Evolutionary conservation across 2,888 invertebrate species (phyloP).

Genomic region (Drosophila kambysellisi): DNA sequence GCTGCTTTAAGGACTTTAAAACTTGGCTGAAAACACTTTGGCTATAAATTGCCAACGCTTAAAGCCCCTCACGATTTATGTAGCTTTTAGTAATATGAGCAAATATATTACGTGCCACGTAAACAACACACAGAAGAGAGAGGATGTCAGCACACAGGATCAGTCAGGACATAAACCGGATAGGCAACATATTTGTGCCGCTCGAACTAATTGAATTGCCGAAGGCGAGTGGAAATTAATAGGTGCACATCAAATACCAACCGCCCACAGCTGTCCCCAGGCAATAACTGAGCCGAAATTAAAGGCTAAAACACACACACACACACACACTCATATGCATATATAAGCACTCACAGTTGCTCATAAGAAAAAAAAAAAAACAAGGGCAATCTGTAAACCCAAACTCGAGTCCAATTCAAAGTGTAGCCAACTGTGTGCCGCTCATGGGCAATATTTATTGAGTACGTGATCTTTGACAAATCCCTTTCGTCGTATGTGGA

Average conservation of each 20-base stretch:
- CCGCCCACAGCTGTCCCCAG: conserved; percentile 54
- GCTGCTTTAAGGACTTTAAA: conserved; percentile 55
- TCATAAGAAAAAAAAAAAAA: conserved; percentile 10
- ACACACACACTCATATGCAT: conserved; percentile 11
- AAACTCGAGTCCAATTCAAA: conserved; percentile 39
- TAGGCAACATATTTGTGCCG: conserved; percentile 24
- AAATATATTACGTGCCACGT: conserved; percentile 77
- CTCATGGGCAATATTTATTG: conserved; percentile 85
- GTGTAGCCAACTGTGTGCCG: conserved; percentile 71
- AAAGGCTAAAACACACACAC: conserved; percentile 38
- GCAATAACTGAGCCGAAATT: conserved; percentile 55
- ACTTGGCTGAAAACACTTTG: conserved; percentile 11
- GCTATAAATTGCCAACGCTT: conserved; percentile 50
- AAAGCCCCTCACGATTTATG: conserved; percentile 75
- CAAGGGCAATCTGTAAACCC: background rate
- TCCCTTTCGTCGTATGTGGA: conserved; percentile 83
- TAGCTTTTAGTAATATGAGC: conserved; percentile 78
- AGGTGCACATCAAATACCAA: conserved; percentile 68
- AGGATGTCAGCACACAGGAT: conserved; percentile 4
- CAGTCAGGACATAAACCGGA: conserved; percentile 19
- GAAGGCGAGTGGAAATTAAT: conserved; percentile 71
- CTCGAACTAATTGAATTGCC: conserved; percentile 76
- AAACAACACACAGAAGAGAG: conserved; percentile 22
- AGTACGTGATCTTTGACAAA: conserved; percentile 85
- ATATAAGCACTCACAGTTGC: conserved; percentile 2